Evolutionary conservation across 1,140 invertebrate species (phyloP).

Genomic region (Drosophila teissieri): DNA sequence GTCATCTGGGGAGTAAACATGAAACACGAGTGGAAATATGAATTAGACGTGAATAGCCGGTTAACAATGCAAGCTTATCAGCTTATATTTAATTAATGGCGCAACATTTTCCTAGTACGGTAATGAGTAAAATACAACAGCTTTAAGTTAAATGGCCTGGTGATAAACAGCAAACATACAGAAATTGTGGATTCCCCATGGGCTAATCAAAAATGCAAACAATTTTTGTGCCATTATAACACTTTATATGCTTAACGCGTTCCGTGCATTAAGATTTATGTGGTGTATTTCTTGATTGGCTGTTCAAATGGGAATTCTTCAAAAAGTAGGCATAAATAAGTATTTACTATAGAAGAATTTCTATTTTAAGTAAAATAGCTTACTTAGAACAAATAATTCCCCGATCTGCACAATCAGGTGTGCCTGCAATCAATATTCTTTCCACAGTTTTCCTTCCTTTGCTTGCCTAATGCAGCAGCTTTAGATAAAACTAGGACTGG

Average conservation of each 20-base stretch:
- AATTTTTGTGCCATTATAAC: background rate
- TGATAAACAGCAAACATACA: slow-evolving; percentile 10
- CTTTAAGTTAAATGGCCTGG: background rate
- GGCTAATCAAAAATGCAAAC: background rate
- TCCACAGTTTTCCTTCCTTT: slow-evolving; percentile 9
- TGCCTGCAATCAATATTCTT: slow-evolving; percentile 23
- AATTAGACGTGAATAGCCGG: slow-evolving; percentile 1
- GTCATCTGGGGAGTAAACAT: slow-evolving; percentile 70
- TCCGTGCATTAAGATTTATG: slow-evolving; percentile 19
- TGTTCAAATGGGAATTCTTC: background rate
- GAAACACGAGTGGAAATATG: background rate
- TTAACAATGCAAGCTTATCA: slow-evolving; percentile 31
- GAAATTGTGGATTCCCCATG: slow-evolving; percentile 18
- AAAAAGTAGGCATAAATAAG: background rate
- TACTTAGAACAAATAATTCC: too few species aligned
- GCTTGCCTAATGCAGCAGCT: slow-evolving; percentile 33
- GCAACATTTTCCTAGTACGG: slow-evolving; percentile 34
- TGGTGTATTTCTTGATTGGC: slow-evolving; percentile 13
- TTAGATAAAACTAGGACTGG: slow-evolving; percentile 18
- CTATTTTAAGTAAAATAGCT: background rate
- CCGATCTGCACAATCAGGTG: background rate
- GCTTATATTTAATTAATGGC: slow-evolving; percentile 3
- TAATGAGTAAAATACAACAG: background rate
- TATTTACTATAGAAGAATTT: background rate
- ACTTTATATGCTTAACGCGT: slow-evolving; percentile 4